phyloP scores from a whole-genome alignment of 2,797 vertebrate species.

The Lutjanus argentimaculatus region DNA sequence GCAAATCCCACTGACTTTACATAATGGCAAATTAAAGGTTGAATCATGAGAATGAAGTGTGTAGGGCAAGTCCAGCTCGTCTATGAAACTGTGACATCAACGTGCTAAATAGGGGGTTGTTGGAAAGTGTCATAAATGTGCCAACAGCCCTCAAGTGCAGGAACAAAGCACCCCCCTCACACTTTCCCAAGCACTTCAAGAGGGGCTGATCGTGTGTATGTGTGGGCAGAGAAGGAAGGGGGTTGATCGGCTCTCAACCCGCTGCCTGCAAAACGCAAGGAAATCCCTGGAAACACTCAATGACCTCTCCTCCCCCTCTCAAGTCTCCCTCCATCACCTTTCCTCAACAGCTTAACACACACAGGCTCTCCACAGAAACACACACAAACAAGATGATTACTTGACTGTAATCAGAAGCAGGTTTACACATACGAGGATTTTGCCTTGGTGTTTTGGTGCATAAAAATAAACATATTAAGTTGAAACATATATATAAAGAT shows the following conservation, averaged over 20 bases:
- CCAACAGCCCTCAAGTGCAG: slow-evolving; percentile 72
- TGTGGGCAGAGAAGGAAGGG: slow-evolving; percentile 13
- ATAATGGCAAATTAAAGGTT: slow-evolving; percentile 4
- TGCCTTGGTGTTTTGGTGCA: too few relatives aligned
- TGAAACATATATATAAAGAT: too few relatives aligned
- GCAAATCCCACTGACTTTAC: slow-evolving; percentile 17
- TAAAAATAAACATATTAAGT: too few relatives aligned
- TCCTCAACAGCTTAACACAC: slow-evolving; percentile 24
- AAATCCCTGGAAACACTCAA: slow-evolving; percentile 70
- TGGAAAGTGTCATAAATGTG: slow-evolving; percentile 76
- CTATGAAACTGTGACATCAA: slow-evolving; percentile 45
- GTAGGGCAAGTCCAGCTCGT: slow-evolving; percentile 13
- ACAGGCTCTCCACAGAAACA: slow-evolving; percentile 1
- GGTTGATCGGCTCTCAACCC: slow-evolving; percentile 35
- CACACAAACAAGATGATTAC: neutral
- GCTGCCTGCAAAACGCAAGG: slow-evolving; percentile 56
- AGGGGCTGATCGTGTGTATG: slow-evolving; percentile 27
- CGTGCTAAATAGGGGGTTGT: slow-evolving; percentile 54
- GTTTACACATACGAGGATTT: too few relatives aligned
- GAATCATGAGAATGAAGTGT: slow-evolving; percentile 30
- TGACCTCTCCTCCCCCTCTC: slow-evolving; percentile 48
- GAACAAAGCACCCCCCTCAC: slow-evolving; percentile 76
- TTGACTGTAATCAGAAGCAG: too few relatives aligned
- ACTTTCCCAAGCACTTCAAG: slow-evolving; percentile 73
- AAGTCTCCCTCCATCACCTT: slow-evolving; percentile 8